Evolutionary conservation across 1,140 invertebrate species (phyloP).

Genomic region (Drosophila bocqueti): DNA sequence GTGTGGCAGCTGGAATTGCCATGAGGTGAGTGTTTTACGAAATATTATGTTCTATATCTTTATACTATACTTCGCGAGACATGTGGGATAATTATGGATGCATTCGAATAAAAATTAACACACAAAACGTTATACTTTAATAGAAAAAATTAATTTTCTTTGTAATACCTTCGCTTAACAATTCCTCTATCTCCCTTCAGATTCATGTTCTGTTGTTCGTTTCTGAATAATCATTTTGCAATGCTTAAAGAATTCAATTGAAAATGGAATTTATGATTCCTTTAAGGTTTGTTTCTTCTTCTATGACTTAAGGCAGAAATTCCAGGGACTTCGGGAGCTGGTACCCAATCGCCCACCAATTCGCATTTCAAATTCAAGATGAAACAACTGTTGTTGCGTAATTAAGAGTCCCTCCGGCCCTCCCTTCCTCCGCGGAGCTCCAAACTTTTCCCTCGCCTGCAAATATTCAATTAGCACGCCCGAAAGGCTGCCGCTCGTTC

Average conservation of each 20-base stretch:
- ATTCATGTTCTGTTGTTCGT: too few species aligned
- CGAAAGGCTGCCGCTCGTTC: slow-evolving; percentile 29
- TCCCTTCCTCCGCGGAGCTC: not conserved
- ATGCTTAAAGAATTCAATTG: not conserved
- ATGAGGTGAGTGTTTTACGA: slow-evolving; percentile 67
- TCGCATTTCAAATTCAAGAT: slow-evolving; percentile 25
- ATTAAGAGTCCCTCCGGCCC: slow-evolving; percentile 18
- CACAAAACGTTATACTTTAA: too few species aligned
- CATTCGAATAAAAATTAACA: too few species aligned
- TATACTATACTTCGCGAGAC: too few species aligned
- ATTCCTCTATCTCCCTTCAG: too few species aligned
- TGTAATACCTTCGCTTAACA: too few species aligned
- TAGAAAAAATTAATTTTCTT: too few species aligned
- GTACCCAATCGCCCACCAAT: not conserved
- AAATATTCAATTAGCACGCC: slow-evolving; percentile 63
- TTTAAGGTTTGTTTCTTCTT: not conserved
- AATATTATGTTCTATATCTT: not conserved
- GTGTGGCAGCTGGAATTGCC: slow-evolving; percentile 74
- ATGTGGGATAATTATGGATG: too few species aligned
- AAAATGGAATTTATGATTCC: slow-evolving; percentile 4
- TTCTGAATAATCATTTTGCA: not conserved
- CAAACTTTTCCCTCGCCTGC: slow-evolving; percentile 16
- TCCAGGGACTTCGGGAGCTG: not conserved
- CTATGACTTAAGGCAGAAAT: slow-evolving; percentile 7
- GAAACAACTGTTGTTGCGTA: slow-evolving; percentile 24